These are phyloP conservation scores for Yponomeuta sedellus DNA, from an alignment of 2,888 invertebrate genomes.

Conservation along the genomic window DNA sequence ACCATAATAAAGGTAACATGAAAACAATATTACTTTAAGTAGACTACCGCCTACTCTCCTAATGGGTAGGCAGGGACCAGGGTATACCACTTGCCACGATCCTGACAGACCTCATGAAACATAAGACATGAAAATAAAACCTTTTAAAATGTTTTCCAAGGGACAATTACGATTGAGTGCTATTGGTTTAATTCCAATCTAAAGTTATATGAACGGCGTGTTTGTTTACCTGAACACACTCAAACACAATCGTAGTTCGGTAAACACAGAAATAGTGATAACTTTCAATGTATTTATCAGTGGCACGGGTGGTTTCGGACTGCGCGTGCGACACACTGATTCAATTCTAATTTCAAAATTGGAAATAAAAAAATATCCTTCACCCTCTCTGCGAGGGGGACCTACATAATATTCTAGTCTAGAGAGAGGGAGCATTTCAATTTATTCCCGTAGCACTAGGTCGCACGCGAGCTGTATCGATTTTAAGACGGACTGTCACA, in stretches of 20 bases:
- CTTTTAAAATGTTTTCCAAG: too few species aligned
- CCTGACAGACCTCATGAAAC: too few species aligned
- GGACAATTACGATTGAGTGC: too few species aligned
- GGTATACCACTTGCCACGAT: too few species aligned
- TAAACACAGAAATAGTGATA: constrained; percentile 3
- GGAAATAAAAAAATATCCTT: neutral
- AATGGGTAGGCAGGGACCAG: too few species aligned
- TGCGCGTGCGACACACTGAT: constrained; percentile 12
- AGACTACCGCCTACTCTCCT: too few species aligned
- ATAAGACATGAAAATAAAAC: too few species aligned
- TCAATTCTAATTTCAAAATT: neutral
- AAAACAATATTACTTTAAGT: too few species aligned
- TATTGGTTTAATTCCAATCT: neutral
- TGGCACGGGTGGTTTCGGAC: neutral
- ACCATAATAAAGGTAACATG: too few species aligned
- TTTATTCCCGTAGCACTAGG: constrained; percentile 8
- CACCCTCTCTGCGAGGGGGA: neutral
- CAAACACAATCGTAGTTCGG: neutral
- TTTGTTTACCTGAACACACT: neutral
- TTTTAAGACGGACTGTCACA: neutral
- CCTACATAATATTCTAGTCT: constrained; percentile 7
- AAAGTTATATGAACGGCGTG: neutral
- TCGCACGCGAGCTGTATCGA: constrained; percentile 5
- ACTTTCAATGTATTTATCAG: neutral
- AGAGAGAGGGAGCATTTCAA: neutral